Conservation (phyloP, 2,113 vertebrate species). For the Polyodon spathula region DNA sequence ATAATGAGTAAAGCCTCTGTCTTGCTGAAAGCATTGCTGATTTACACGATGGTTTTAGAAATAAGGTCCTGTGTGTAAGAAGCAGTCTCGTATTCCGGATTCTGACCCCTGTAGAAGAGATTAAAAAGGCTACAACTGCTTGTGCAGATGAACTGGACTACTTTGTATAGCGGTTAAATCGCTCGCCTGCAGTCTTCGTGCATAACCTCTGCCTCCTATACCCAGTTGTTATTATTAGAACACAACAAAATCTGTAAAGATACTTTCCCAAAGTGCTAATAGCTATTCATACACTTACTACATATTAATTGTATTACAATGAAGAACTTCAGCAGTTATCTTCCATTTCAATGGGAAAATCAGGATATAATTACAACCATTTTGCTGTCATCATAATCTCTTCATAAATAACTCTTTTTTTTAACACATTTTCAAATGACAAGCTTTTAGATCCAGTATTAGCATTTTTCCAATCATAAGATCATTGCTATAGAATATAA, state of each 20-base stretch:
- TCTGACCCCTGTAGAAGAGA: too few relatives aligned
- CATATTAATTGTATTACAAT: conserved; percentile 14
- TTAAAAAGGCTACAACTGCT: too few relatives aligned
- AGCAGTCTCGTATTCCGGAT: too few relatives aligned
- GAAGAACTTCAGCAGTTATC: conserved; percentile 34
- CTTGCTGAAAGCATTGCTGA: neutral
- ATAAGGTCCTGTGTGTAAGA: too few relatives aligned
- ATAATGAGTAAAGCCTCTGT: neutral
- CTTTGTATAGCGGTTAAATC: too few relatives aligned
- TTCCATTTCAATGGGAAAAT: conserved; percentile 67
- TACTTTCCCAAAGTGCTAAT: neutral
- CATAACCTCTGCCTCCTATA: too few relatives aligned
- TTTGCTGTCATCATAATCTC: conserved; percentile 73
- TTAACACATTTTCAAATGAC: conserved; percentile 68
- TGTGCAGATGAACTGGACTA: too few relatives aligned
- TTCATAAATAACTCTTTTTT: conserved; percentile 54
- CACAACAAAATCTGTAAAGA: neutral
- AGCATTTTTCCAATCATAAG: conserved; percentile 68
- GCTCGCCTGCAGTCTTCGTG: too few relatives aligned
- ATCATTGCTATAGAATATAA: conserved; percentile 51
- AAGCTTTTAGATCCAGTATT: conserved; percentile 74
- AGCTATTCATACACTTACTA: neutral
- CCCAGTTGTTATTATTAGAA: too few relatives aligned
- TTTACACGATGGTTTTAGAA: neutral
- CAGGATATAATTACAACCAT: conserved; percentile 71